Evolutionary conservation across 2,888 invertebrate genomes (phyloP).

Genomic region (Nebria salina): DNA sequence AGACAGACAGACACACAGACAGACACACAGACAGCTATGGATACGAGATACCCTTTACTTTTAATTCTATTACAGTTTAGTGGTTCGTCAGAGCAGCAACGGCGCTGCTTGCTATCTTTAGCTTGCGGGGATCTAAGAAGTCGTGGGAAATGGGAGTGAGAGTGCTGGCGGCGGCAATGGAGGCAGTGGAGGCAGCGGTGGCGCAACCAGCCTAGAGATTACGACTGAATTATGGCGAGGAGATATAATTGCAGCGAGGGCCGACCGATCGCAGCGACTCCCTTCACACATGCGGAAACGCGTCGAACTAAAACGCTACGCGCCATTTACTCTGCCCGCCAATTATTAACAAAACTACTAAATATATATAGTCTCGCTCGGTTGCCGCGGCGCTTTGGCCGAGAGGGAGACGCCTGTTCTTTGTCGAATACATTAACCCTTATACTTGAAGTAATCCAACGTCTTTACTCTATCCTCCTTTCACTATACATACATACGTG

Average conservation of each 20-base stretch:
- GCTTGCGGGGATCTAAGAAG: slow-evolving; percentile 45
- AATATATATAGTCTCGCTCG: slow-evolving; percentile 59
- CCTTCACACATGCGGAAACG: slow-evolving; percentile 23
- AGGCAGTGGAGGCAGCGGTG: background rate
- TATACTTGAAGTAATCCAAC: slow-evolving; percentile 14
- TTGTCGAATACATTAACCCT: background rate
- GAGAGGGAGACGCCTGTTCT: slow-evolving; percentile 27
- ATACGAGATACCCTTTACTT: slow-evolving; percentile 44
- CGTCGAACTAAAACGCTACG: slow-evolving; percentile 22
- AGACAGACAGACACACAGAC: background rate
- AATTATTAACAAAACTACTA: slow-evolving; percentile 50
- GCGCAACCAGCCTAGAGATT: slow-evolving; percentile 65
- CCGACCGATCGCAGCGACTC: slow-evolving; percentile 2
- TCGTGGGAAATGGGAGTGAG: slow-evolving; percentile 34
- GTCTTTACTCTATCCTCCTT: slow-evolving; percentile 17
- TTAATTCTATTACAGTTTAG: slow-evolving; percentile 50
- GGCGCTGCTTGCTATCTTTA: slow-evolving; percentile 37
- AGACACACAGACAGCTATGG: background rate
- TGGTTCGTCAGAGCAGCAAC: slow-evolving; percentile 44
- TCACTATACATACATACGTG: too few relatives aligned
- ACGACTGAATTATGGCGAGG: slow-evolving; percentile 70
- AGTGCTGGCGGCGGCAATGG: background rate
- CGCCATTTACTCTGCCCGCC: slow-evolving; percentile 39
- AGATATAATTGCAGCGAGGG: slow-evolving; percentile 64
- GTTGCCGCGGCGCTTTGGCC: slow-evolving; percentile 51